Conservation (phyloP, 2,888 invertebrate genomes). For the Baccha elongata region DNA sequence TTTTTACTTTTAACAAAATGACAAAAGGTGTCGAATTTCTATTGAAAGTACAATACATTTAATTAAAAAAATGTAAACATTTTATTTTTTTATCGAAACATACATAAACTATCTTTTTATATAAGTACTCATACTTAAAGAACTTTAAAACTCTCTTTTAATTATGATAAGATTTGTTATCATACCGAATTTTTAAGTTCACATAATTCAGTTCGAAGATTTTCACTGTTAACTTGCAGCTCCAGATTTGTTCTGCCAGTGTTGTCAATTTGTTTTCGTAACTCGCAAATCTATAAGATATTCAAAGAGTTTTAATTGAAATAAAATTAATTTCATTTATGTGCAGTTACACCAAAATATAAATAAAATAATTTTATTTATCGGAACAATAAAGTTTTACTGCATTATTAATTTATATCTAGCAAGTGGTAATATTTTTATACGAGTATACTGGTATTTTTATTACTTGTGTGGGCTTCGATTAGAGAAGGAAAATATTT, state of each 20-base stretch:
- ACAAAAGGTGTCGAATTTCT: conserved; percentile 1
- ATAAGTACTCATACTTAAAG: no score
- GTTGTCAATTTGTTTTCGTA: conserved; percentile 14
- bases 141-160: not conserved
- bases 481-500: no score
- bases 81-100: not conserved
- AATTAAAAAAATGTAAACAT: not conserved
- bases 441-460: no score
- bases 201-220: conserved; percentile 17
- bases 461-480: no score
- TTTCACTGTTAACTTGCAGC: conserved; percentile 15
- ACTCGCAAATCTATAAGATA: conserved; percentile 38
- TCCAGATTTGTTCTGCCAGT: conserved; percentile 9
- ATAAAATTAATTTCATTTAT: no score
- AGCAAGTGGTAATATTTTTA: no score
- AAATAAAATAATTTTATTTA: no score
- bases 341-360: no score
- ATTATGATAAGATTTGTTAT: not conserved
- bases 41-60: not conserved
- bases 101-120: not conserved
- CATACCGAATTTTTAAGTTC: conserved; percentile 63
- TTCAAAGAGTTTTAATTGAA: no score
- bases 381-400: no score
- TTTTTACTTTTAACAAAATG: not conserved
- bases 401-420: no score